Base-by-base conservation (phyloP, 2,113 vertebrate genomes). In the Cryptomyrus ogoouensis region DNA sequence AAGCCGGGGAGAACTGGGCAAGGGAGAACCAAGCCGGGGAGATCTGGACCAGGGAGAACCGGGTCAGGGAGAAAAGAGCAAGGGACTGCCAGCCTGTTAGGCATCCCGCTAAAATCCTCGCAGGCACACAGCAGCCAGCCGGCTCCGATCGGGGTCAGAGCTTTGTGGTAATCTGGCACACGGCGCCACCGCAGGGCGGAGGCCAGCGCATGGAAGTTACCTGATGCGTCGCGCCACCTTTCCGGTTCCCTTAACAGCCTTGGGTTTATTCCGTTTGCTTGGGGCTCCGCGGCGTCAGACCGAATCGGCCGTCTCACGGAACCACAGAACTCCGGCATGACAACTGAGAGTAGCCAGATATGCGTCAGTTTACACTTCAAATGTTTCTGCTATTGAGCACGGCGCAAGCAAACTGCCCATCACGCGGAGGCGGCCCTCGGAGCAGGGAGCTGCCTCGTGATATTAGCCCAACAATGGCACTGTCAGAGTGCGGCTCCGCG, bases 211-310 rank as follows among this genome's bases (percentile, higher is more conserved):
- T 96, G 93, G 94, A 93, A 90, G 93, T 95, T 96, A 97, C 96
- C 95, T 97, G 96, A 96, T 96, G 94, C 94, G 95, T 95, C 94
- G 49, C 95, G 94, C 95, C 95, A 95, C 95, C 94, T 96, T 98
- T 98, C 95, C 93, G 93, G 94, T 95, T 96, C 95, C 95, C 94
- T 93, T 96, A 93, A 93, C 96, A 95, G 91, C 93, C 93, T 90
- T 93, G 93, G 31, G 56, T 94, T 94, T 92, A 24, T 90, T 91
- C 44, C 90, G 74, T 91, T 95, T 87, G 96, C 97, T 96, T 90
- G 92, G 90, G 97, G 96, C 94, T 91, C 93, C 91, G 66, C 90
- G 92, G 94, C 94, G 96, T 97, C 96, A 94, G 93, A 94, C 92
- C 92, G 91, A 95, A 97, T 98, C 96, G 96, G 94, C 94, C 93